Evolutionary conservation across 2,888 invertebrate species (phyloP).

Genomic region (Aphidoletes aphidimyza): DNA sequence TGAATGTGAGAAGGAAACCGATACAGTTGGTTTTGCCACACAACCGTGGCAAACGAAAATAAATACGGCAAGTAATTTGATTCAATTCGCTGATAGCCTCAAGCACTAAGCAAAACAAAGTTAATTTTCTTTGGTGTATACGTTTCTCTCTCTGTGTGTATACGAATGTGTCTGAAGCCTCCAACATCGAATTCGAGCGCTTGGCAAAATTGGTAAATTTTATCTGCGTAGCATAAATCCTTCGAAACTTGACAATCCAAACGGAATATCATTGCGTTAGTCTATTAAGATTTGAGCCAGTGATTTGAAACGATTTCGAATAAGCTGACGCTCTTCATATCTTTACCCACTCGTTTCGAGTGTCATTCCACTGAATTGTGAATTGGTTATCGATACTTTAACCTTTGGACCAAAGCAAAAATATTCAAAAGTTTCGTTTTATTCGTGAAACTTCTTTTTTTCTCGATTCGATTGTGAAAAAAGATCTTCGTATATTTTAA

Average conservation of each 20-base stretch:
- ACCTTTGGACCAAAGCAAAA: background rate
- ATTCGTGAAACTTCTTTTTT: no score
- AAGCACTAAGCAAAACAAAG: constrained; percentile 54
- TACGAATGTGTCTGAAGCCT: no score
- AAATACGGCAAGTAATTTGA: constrained; percentile 65
- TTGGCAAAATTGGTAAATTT: no score
- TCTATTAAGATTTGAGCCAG: constrained; percentile 54
- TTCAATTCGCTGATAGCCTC: constrained; percentile 65
- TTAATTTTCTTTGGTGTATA: constrained; percentile 41
- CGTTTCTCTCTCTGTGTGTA: background rate
- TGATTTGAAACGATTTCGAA: constrained; percentile 37
- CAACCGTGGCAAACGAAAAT: constrained; percentile 41
- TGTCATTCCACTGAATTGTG: background rate
- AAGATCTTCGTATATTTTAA: background rate
- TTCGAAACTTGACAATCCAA: constrained; percentile 54
- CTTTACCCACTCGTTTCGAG: background rate
- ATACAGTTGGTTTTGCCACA: no score
- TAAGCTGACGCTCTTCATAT: background rate
- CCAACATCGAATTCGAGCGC: no score
- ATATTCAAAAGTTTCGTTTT: background rate
- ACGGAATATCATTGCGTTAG: constrained; percentile 54
- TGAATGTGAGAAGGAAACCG: no score
- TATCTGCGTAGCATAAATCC: constrained; percentile 55
- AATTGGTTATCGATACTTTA: constrained; percentile 32
- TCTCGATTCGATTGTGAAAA: background rate